phyloP scores from a whole-genome alignment of 2,113 vertebrate genomes.

The Manacus vitellinus region DNA sequence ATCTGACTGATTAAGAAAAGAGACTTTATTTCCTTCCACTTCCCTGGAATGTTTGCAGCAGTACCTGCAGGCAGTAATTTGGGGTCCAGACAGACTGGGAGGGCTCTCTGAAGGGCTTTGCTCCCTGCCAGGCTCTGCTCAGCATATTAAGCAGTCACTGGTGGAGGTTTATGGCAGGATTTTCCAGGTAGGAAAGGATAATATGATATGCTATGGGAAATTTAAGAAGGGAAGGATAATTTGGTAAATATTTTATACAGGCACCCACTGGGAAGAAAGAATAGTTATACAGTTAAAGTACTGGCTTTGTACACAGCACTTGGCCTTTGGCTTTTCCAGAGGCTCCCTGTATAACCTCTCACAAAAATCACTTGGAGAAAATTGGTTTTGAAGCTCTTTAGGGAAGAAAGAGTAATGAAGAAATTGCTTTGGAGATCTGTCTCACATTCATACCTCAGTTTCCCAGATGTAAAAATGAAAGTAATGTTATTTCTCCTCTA shows the following conservation, averaged over 20 bases:
- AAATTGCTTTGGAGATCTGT: neutral
- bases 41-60: neutral
- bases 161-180: neutral
- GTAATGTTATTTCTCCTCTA: neutral
- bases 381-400: neutral
- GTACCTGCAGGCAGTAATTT: neutral
- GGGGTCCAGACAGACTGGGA: neutral
- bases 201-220: neutral
- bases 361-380: neutral
- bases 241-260: neutral
- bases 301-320: neutral
- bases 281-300: neutral
- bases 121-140: neutral
- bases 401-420: neutral
- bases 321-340: slow-evolving; percentile 37
- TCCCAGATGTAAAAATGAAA: neutral
- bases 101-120: neutral
- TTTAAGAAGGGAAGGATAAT: neutral
- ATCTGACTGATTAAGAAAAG: neutral
- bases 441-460: neutral
- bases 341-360: neutral
- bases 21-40: neutral
- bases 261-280: neutral
- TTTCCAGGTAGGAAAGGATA: neutral
- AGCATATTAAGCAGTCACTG: neutral